Evolutionary conservation across 2,797 vertebrate genomes (phyloP).

Genomic region (Leptodactylus fallax): DNA sequence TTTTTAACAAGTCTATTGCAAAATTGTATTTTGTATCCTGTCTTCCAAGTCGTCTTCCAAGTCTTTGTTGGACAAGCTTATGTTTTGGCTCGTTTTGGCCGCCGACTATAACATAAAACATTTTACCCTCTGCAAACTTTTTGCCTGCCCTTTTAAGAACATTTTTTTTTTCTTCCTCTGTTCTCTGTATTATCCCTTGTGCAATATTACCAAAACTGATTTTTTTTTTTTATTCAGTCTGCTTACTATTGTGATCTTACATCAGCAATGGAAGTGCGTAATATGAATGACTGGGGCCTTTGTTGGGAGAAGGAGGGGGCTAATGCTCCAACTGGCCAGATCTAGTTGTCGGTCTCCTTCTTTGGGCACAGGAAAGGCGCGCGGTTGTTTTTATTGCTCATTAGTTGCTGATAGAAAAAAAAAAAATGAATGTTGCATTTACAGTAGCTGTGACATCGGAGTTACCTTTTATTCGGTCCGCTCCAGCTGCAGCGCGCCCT

Average conservation of each 20-base stretch:
- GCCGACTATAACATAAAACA: no score
- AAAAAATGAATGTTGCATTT: conserved; percentile 78
- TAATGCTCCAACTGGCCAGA: background rate
- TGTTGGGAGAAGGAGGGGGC: background rate
- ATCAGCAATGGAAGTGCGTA: conserved; percentile 7
- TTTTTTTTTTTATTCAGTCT: no score
- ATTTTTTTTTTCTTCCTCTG: background rate
- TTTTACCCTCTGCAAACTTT: no score
- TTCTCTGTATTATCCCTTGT: background rate
- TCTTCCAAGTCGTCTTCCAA: no score
- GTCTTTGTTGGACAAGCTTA: no score
- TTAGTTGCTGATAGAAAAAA: conserved; percentile 82
- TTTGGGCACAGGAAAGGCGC: conserved; percentile 67
- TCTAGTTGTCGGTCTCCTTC: background rate
- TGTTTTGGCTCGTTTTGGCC: no score
- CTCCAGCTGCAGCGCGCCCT: conserved; percentile 95
- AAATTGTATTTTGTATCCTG: no score
- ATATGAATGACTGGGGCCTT: conserved; percentile 50
- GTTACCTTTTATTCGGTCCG: conserved; percentile 89
- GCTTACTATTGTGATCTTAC: background rate
- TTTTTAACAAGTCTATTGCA: no score
- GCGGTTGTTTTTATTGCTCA: conserved; percentile 81
- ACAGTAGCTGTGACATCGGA: conserved; percentile 91
- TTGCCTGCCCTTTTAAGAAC: background rate
- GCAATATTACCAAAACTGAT: no score